phyloP scores from a whole-genome alignment of 2,888 invertebrate species.

The Nephrotoma guestfalica region DNA sequence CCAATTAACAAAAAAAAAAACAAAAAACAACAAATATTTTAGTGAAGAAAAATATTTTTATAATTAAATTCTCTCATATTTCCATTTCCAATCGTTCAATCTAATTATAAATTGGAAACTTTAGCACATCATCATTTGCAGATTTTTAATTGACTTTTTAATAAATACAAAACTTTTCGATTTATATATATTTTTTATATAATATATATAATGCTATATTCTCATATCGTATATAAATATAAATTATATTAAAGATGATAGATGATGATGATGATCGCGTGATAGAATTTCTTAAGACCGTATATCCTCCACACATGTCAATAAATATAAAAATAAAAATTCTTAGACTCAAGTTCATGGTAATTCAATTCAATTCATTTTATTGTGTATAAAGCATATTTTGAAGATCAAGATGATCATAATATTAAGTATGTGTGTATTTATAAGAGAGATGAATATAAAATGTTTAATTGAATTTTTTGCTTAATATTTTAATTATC shows the following conservation, averaged over 20 bases:
- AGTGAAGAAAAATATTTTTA: neutral
- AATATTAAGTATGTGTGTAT: neutral
- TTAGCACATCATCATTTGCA: neutral
- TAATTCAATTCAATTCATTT: neutral
- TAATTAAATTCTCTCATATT: neutral
- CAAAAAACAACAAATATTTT: neutral
- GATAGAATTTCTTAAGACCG: neutral
- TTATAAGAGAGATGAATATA: neutral
- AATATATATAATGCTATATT: neutral
- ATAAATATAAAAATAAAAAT: neutral
- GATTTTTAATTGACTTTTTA: neutral
- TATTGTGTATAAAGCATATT: neutral
- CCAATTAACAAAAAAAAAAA: neutral
- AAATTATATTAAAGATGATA: neutral
- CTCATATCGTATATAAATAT: neutral
- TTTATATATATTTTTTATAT: neutral
- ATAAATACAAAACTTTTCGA: neutral
- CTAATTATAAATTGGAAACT: neutral
- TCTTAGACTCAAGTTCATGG: conserved; percentile 1
- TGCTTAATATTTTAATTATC: neutral
- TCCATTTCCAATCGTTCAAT: neutral
- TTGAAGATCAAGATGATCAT: neutral
- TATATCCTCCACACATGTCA: neutral
- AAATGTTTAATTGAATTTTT: neutral
- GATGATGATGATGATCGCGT: neutral